Base-by-base conservation (phyloP, 2,888 invertebrate species). In the Poecilus cupreus region DNA sequence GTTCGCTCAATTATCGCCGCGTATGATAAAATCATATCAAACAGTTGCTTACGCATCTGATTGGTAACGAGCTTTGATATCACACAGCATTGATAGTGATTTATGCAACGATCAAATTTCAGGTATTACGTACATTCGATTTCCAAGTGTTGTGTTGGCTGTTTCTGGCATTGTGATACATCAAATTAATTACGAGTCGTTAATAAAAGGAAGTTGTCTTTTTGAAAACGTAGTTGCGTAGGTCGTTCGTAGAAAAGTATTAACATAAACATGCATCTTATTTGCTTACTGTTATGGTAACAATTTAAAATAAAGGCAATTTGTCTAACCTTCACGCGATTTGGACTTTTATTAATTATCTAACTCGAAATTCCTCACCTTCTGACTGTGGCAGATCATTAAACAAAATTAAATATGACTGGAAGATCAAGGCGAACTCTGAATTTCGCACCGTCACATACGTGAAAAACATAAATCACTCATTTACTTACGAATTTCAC, bases 311-410 rank as follows among this genome's bases (percentile, higher is more conserved):
- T 77, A 37, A 39, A 64, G 57, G 54, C 77, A 57, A 77, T 77
- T 77, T 77, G 60, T 77, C 77, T 77, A 77, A 57, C 60, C 60
- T 77, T 57, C 72, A 72, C 72, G 22, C n/a, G 13, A 46, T 46
- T 72, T 72, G 20, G 72, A 70, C 43, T 70, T 43, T 37, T 74
- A 74, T 74, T 74, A 74, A 74, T 46, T 46, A 49, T 74, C 46
- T 43, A 24, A 24, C 24, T 75, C 11, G 22, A 51, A 49, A 75
- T 46, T 75, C 51, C 32, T 49, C 51, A 75, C 46, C 74, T 75
- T 39, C 68, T 68, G 68, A 68, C n/a, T 68, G 39, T 68, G 74
- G 49, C 74, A 51, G 74, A 75, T 49, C 74, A 75, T 51, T 75
- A 49, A 75, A 49, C 49, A 75, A 75, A 75, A 75, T 75, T 46